Evolutionary conservation across 1,140 invertebrate genomes (phyloP).

Genomic region (Pentalonia nigronervosa): DNA sequence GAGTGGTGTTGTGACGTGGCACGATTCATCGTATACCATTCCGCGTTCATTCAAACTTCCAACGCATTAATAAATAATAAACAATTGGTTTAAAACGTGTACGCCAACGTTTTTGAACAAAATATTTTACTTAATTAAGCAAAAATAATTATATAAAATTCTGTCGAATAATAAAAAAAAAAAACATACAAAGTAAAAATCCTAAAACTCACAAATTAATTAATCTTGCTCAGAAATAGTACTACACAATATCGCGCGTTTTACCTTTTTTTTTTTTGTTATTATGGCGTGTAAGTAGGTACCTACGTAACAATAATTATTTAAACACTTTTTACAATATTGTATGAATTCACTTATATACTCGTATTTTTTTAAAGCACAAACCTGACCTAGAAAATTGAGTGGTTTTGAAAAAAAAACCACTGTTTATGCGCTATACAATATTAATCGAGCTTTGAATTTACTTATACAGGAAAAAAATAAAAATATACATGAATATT

Average conservation of each 20-base stretch:
- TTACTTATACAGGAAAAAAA: not conserved
- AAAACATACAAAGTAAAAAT: not conserved
- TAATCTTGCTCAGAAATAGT: not conserved
- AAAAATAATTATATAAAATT: not conserved
- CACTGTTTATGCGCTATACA: not conserved
- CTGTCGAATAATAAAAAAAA: not conserved
- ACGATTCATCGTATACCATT: not conserved
- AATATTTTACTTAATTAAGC: not conserved
- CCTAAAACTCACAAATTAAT: not conserved
- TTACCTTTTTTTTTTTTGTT: not conserved
- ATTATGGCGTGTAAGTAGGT: not conserved
- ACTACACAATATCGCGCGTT: not conserved
- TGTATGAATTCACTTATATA: not conserved
- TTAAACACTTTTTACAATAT: not conserved
- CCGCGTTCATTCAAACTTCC: not conserved
- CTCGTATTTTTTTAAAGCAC: not conserved
- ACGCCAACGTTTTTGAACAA: not conserved
- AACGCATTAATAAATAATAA: not conserved
- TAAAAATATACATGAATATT: no score
- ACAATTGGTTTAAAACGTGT: not conserved
- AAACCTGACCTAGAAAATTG: not conserved
- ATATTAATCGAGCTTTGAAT: not conserved
- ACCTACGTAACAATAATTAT: not conserved
- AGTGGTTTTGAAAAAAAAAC: not conserved
- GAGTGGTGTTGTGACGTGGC: not conserved